Conservation (phyloP, 1,140 invertebrate genomes). For the Camponotus vicinus region DNA sequence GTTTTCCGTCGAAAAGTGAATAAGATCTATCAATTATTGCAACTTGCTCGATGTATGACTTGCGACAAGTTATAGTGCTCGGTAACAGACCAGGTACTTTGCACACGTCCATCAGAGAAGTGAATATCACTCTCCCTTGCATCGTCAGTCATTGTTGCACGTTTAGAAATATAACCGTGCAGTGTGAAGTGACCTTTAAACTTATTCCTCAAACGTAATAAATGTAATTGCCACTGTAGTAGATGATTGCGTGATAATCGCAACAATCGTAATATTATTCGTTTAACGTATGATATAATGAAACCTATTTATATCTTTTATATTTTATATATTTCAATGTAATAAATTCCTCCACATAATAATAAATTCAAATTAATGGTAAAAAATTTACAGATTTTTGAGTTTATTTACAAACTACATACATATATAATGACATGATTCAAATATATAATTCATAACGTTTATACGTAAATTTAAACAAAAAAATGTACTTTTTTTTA, state of each 20-base stretch:
- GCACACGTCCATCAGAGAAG: constrained; percentile 36
- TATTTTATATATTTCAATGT: neutral
- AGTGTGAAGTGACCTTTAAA: neutral
- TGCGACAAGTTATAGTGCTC: constrained; percentile 1
- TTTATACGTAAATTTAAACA: neutral
- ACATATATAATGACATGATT: neutral
- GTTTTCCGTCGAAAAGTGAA: neutral
- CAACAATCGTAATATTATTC: neutral
- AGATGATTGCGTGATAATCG: neutral
- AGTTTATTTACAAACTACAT: neutral
- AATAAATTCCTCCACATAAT: neutral
- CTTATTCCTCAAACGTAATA: neutral
- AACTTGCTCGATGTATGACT: constrained; percentile 30
- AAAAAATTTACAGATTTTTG: neutral
- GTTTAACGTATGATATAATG: neutral
- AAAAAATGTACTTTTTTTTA: neutral
- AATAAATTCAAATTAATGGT: neutral
- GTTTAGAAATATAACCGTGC: constrained; percentile 3
- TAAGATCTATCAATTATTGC: constrained; percentile 49
- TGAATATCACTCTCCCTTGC: neutral
- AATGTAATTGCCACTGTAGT: neutral
- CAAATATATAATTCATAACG: constrained; percentile 1
- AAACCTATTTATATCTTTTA: neutral
- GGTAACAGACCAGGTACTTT: constrained; percentile 25
- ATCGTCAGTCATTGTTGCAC: constrained; percentile 10